Conservation (phyloP, 2,113 vertebrate species). For the Megaceryle torquata region DNA sequence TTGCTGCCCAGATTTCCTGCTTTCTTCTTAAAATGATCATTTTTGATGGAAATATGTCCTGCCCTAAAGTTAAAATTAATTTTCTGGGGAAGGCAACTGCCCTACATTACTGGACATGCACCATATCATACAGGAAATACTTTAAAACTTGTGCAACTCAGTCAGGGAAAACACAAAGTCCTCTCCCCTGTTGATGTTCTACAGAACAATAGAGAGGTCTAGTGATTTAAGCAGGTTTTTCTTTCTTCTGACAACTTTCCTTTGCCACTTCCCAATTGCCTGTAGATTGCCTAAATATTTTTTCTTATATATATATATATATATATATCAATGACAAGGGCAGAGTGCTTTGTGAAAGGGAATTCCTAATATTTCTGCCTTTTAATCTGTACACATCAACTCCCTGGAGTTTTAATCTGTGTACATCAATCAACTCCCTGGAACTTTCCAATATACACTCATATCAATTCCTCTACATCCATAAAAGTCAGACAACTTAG, state of each 20-base stretch:
- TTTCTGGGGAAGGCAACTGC: neutral
- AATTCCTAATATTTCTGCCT: neutral
- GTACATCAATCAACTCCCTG: neutral
- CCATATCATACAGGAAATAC: neutral
- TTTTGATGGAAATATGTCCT: neutral
- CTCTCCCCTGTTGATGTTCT: neutral
- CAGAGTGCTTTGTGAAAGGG: neutral
- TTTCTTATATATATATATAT: neutral
- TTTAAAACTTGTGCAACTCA: neutral
- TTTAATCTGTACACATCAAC: neutral
- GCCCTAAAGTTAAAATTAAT: neutral
- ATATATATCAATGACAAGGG: neutral
- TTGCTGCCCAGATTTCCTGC: neutral
- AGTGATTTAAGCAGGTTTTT: neutral
- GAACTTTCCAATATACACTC: neutral
- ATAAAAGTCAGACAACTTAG: neutral
- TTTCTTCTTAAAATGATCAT: neutral
- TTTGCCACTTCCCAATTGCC: neutral
- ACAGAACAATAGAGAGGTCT: neutral
- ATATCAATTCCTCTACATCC: neutral
- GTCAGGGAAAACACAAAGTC: neutral
- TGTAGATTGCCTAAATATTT: neutral
- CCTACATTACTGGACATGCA: neutral
- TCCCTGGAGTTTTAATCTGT: neutral
- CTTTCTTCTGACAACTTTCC: neutral